Base-by-base conservation (phyloP, 1,140 invertebrate species). In the Centruroides sculpturatus region DNA sequence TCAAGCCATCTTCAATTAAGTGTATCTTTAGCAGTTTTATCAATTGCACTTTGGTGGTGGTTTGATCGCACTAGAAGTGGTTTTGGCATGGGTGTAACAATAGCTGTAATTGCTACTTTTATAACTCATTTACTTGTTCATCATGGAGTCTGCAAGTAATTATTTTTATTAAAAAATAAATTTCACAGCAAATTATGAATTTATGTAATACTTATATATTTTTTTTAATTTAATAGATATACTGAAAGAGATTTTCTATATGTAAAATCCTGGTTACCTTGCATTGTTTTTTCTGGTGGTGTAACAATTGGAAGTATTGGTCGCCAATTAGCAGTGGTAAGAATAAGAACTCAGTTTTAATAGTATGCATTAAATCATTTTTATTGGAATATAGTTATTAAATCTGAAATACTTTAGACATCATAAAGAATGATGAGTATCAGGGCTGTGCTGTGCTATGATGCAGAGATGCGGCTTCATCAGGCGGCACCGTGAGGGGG, bases 251-350 rank as follows among this genome's bases (percentile, higher is more conserved):
- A 77, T 59, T 76, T 75, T 65, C 66, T 75, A 11, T 77, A 75
- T 67, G 68, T 77, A 12, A 64, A 71, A 47, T 76, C 75, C 3
- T 77, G 74, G 74, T 64, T 77, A 35, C 76, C 76, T 5, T 76
- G 74, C 66, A 71, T 77, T 47, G 76, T 76, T 55, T 77, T 77
- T 69, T 76, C 75, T 52, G 76, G 75, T 23, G 75, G 75, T 57
- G 73, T 77, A 51, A 77, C 76, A 12, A 73, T 77, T 61, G 76
- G 75, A 13, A 77, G 74, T 62, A 75, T 77, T 59, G 76, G 76
- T 8, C 61, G 75, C 60, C 75, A 77, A 61, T 63, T 77, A n/a
- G 76, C 76, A 10, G 51, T 59, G 55, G 63, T 66, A 59, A 64
- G 62, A n/a, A n/a, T 66, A 59, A 64, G 23, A 23, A 23, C 23